Evolutionary conservation across 1,140 invertebrate species (phyloP), one percentile per base, ranked within the genome.

Genomic region (Zophobas atratus): DNA sequence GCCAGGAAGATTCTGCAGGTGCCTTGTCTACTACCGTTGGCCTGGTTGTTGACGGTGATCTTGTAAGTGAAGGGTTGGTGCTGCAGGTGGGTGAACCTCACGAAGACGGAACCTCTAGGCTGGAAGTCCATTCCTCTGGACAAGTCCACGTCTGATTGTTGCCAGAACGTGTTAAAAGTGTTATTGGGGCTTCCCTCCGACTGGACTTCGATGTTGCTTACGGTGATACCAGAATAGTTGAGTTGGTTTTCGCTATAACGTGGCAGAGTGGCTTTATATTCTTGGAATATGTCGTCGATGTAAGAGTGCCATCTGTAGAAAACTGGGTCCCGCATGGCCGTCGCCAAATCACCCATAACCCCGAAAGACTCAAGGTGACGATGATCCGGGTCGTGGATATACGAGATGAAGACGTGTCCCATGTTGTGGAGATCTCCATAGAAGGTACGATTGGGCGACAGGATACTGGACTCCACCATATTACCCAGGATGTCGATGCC

Each of bases 221-320:
- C 77, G 2, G 60, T 78, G 3, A 86, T 77, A 1, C 83, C 83
- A 33, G 79, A 77, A 60, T 79, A 85, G 51, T 80, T 80, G 34
- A 86, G 76, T 83, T 91, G 88, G 77, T 90, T 86, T 6, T 84
- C 81, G 0, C 86, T 90, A 79, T 94, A 94, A 48, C 89, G 84
- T 0, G 90, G 86, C 32, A 95, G 85, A 1, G 91, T 92, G 38
- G 88, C 89, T 86, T 96, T 96, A 85, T 93, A 92, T 81, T 93
- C 89, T 75, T 91, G 88, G 88, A 96, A 96, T 2, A 96, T 87
- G 70, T 94, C 90, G 81, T 97, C 94, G 32, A 96, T 88, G 81
- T 92, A 93, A 1, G 93, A 91, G 82, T 96, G 95, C 92, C 92
- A 95, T 83, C 93, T 91, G 86, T 95, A 97, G 87, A 97, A 96